Evolutionary conservation across 2,797 vertebrate species (phyloP).

Genomic region (Chelon labrosus): DNA sequence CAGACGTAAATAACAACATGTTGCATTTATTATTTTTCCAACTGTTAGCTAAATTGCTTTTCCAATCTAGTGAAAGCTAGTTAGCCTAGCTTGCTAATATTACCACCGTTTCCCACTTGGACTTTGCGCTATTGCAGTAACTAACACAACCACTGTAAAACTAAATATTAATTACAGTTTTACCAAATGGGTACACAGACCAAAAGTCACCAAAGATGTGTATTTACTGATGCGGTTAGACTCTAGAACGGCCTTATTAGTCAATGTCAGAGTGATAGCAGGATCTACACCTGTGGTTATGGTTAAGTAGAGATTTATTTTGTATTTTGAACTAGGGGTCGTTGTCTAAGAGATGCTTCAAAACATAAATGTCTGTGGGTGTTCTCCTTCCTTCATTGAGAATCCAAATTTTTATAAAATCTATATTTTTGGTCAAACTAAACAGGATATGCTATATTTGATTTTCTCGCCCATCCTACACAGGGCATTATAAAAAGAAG

Average conservation of each 20-base stretch:
- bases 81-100: conserved; percentile 3
- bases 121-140: too few relatives aligned
- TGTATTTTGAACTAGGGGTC: conserved; percentile 6
- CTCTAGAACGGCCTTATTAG: not conserved
- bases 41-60: too few relatives aligned
- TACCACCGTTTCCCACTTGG: not conserved
- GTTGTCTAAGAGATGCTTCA: conserved; percentile 20
- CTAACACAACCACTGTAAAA: not conserved
- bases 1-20: too few relatives aligned
- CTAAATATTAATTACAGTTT: not conserved
- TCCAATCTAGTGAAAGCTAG: not conserved
- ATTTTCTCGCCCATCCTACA: conserved; percentile 38
- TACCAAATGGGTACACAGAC: not conserved
- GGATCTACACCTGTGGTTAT: not conserved
- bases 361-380: conserved; percentile 32
- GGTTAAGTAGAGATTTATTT: not conserved
- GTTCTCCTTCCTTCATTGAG: conserved; percentile 31
- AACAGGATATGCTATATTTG: conserved; percentile 53
- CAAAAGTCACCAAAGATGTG: not conserved
- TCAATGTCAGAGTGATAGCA: not conserved
- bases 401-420: conserved; percentile 36
- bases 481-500: conserved; percentile 49
- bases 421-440: conserved; percentile 39
- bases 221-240: not conserved
- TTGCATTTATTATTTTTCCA: too few relatives aligned